Evolutionary conservation across 2,113 vertebrate species (phyloP), one percentile per base, ranked within the genome.

Genomic region (Elephantulus edwardii): DNA sequence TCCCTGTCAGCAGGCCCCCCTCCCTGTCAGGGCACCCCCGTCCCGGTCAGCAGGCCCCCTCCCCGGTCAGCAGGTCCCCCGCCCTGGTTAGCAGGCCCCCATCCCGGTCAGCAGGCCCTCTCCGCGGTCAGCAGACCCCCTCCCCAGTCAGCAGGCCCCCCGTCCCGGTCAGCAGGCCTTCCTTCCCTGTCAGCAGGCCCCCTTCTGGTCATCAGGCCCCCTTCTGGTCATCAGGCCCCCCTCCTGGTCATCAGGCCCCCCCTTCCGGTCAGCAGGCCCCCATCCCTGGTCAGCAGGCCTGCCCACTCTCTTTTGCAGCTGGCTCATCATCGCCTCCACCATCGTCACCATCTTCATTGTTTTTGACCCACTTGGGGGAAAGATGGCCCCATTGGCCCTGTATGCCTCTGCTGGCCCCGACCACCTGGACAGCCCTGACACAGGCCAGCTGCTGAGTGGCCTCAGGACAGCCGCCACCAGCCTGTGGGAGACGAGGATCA

Each of bases 331-430:
- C 42, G 33, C 98, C 44, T 98, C 98, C 42, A 99, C 98, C 0
- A 13, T 92, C 30, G 16, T 99, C 12, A 98, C 98, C 0, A 97
- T 99, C 14, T 0, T 99, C 16, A 94, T 99, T 0, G 98, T 99
- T 90, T 99, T 99, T 46, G 99, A 99, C 94, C 99, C 99, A 0
- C 97, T 99, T 5, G 99, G 99, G 4, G 98, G 97, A 16, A 98
- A 97, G 24, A 97, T 96, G 58, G 95, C 96, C 0, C 93, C 93
- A 20, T 94, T 96, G 58, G 95, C 96, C 0, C 93, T 93, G 19
- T 94, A 95, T 3, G 24, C 96, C 0, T 13, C 84, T 0, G 40
- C 82, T 0, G 91, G 78, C 0, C 52, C 97, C 72, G 93, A 66
- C 1, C 97, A 97, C 84, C 86, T 98, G 97, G 97, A 99, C 90